phyloP scores from a whole-genome alignment of 2,888 invertebrate species.

The Nebria brevicollis region DNA sequence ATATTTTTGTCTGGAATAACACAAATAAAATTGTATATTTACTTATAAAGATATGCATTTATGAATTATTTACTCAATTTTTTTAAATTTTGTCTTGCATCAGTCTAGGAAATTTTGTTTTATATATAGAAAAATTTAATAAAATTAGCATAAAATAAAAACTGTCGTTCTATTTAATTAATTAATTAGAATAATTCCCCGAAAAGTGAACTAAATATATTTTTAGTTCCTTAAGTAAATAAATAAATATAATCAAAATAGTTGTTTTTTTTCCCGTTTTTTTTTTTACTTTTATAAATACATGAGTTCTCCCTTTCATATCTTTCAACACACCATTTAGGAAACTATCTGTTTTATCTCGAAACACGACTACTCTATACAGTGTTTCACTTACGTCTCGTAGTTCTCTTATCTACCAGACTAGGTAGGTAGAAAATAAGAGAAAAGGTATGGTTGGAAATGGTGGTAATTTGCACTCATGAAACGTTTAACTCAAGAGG shows the following conservation, averaged over 20 bases:
- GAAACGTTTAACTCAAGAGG: not conserved
- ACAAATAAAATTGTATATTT: not conserved
- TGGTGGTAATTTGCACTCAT: not conserved
- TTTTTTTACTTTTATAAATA: not conserved
- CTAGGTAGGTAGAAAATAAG: no score
- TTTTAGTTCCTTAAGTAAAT: no score
- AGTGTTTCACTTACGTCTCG: not conserved
- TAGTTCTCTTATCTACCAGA: not conserved
- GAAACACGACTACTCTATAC: constrained; percentile 7
- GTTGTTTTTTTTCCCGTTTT: not conserved
- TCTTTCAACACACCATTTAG: constrained; percentile 9
- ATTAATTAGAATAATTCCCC: not conserved
- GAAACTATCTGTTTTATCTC: constrained; percentile 8
- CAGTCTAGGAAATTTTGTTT: not conserved
- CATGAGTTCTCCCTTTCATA: not conserved
- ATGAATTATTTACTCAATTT: not conserved
- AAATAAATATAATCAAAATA: no score
- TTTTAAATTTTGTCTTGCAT: not conserved
- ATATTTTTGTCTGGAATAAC: not conserved
- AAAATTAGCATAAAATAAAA: no score
- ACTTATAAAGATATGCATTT: not conserved
- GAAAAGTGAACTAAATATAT: no score
- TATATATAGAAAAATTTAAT: no score
- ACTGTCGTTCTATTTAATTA: no score
- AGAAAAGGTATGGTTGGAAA: no score